Base-by-base conservation (phyloP, 2,797 vertebrate species). In the Silurus aristotelis region DNA sequence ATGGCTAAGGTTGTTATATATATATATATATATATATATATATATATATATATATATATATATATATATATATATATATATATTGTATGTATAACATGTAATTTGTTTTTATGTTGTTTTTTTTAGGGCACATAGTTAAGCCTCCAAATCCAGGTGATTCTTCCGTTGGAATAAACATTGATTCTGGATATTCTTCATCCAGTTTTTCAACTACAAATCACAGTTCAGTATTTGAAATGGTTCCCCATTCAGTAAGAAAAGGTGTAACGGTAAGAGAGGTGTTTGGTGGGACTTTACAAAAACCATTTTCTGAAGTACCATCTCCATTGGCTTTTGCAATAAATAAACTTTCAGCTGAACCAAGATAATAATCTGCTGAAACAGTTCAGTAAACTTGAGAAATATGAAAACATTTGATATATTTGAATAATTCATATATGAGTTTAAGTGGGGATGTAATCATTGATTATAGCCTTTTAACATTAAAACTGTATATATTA, bases 211-310 rank as follows among this genome's bases (percentile, higher is more conserved):
- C 73, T 0, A 27, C 89, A 88, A 94, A 95, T 88, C 60, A 66
- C 85, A 91, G 91, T 87, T 92, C 94, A 46, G 0, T 91, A 73
- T 96, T 95, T 92, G 92, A 93, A 86, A 88, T 87, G 31, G 90
- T 89, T 0, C 2, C 88, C 52, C 86, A 84, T 72, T 82, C 90
- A 72, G 89, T 84, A 67, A 88, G 86, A 89, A 89, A 86, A 87
- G 80, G 90, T 55, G 75, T 91, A 13, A 91, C 90, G 48, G 31
- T 93, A 75, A 91, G 89, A 76, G 90, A 93, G 31, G 85, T 93
- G 81, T 88, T 92, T 78, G 80, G 67, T 73, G 82, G 75, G 0
- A 48, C 83, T 12, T 80, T 90, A 76, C 89, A 90, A 14, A 90
- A 89, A 88, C 88, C 86, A 46, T 60, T 89, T 1, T 84, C 89